A percentile compares a stretch with the other conserved stretches of the same genome.
phyloP scores from a whole-genome alignment of 2,113 vertebrate genomes.

The Cisticola juncidis region DNA sequence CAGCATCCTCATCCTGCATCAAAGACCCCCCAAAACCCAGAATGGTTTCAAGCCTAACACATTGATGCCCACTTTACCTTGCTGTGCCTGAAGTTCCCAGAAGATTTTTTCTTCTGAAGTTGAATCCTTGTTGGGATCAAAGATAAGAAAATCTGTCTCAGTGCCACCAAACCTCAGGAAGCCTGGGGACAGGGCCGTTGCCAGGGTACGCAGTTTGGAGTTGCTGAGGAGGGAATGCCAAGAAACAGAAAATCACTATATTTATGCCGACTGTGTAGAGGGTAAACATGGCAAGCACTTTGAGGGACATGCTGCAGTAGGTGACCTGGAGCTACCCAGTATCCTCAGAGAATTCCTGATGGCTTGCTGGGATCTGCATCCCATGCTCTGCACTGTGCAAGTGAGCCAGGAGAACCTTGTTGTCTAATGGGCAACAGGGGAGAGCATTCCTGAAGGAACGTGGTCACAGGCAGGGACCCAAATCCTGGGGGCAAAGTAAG shows the following conservation, averaged over 20 bases:
- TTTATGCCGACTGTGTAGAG: neutral
- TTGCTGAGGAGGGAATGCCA: conserved; percentile 74
- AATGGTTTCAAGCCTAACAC: fast-evolving
- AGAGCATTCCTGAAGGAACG: neutral
- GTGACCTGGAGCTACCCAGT: neutral
- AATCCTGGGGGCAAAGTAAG: neutral
- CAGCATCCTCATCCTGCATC: neutral
- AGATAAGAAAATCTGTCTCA: conserved; percentile 89
- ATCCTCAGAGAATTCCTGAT: neutral
- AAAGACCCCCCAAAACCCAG: neutral
- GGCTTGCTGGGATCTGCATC: neutral
- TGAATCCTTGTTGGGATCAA: conserved; percentile 75
- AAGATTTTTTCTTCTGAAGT: conserved; percentile 59
- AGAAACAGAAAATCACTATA: neutral
- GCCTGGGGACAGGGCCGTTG: conserved; percentile 82
- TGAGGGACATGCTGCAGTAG: fast-evolving
- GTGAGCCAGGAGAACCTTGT: neutral
- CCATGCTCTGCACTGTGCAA: neutral
- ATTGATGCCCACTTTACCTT: conserved; percentile 31
- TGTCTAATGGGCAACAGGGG: fast-evolving
- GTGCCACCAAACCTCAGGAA: conserved; percentile 93
- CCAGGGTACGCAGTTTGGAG: conserved; percentile 79
- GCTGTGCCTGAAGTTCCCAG: conserved; percentile 43
- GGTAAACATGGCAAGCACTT: neutral
- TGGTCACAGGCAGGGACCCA: fast-evolving